Evolutionary conservation across 2,113 vertebrate species (phyloP), one percentile per base, ranked within the genome.

Genomic region (Pterocles orientalis): DNA sequence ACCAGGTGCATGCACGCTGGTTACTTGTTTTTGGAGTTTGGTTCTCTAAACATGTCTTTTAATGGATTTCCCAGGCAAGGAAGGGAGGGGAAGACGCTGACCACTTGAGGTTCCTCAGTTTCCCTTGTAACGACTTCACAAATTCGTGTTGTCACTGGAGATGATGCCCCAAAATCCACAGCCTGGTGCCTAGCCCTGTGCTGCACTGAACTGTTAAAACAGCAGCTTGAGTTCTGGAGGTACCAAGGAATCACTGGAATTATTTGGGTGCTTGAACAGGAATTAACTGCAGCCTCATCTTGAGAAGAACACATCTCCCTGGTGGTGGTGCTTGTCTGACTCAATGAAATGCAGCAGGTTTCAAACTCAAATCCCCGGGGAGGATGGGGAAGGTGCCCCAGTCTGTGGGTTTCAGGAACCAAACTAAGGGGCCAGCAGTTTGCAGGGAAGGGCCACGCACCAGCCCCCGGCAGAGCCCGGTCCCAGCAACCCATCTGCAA

Each of bases 341-440:
- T 28, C 58, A 3, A 3, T 7, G 5, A 54, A n/a, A 62, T 4
- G 16, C 53, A 0, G 31, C 0, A 18, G n/a, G 26, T 24, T 45
- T 39, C 53, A 28, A 23, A 5, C 18, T 23, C 1, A 0, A 7
- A 24, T 19, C 57, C 20, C 34, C 43, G 3, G 0, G 4, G 31
- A n/a, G 31, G 34, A 7, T 2, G 34, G 26, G 51, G 39, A 6
- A 10, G n/a, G 23, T 47, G 29, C 5, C 51, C 19, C 7, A 1
- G 7, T 14, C 65, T 3, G 21, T 0, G 9, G 58, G 33, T 1
- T 71, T n/a, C 9, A 15, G 69, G 58, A 11, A 4, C 57, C 36
- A 18, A 29, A 6, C 3, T 1, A 2, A 3, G 12, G 10, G 25
- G 19, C 3, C n/a, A 29, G 56, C 8, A 15, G 39, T 25, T 62